These are phyloP conservation scores for Sula dactylatra DNA, from an alignment of 2,113 vertebrate genomes.

Conservation along the genomic window DNA sequence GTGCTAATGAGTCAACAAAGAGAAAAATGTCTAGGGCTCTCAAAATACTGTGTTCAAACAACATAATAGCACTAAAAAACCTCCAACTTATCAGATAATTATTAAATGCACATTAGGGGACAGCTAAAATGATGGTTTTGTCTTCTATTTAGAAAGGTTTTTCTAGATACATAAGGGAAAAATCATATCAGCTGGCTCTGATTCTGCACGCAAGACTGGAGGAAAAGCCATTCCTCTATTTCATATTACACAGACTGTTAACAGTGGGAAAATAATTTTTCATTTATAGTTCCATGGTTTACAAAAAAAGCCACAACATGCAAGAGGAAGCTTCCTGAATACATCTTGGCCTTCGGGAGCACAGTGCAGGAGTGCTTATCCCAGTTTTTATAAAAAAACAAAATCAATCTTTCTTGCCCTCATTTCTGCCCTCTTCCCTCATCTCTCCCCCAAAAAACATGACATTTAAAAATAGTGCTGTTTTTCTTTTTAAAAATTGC, in stretches of 20 bases:
- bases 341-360: background rate
- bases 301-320: background rate
- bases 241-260: background rate
- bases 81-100: background rate
- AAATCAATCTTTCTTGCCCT: background rate
- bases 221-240: background rate
- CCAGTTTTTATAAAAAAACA: background rate
- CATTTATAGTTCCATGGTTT: background rate
- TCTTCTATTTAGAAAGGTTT: background rate
- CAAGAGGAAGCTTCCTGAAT: background rate
- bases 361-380: background rate
- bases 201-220: background rate
- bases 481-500: background rate
- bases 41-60: background rate
- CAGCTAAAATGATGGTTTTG: background rate
- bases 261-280: background rate
- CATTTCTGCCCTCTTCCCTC: background rate
- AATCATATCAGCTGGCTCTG: background rate
- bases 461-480: background rate
- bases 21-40: background rate
- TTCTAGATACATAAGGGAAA: background rate
- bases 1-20: conserved; percentile 34
- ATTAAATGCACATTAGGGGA: background rate
- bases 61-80: background rate
- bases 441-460: no score